Evolutionary conservation across 2,113 vertebrate genomes (phyloP), one percentile per base, ranked within the genome.

Genomic region (Boulengeromyrus knoepffleri): DNA sequence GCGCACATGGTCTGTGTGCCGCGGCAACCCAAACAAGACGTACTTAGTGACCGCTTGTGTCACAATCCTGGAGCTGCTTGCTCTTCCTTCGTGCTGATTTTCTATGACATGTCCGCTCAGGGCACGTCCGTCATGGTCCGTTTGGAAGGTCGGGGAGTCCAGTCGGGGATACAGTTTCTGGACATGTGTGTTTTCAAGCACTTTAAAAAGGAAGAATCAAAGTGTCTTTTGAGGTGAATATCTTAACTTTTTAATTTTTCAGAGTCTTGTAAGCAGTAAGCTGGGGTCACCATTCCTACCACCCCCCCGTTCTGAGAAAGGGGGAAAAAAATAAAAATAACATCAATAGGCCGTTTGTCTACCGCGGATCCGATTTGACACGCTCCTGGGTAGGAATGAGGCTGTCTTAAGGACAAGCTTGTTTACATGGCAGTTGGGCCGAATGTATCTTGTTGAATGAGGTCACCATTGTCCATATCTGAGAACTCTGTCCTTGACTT

Each of bases 11-110:
- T 90, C 93, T 92, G 92, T 93, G 93, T 95, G 95, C 94, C 92
- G 92, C 95, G 94, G 93, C 94, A 94, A 94, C 94, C 92, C 92
- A 95, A 96, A 95, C 95, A 95, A 96, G 94, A 92, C 94, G 93
- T 93, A 94, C 92, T 94, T 91, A 94, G 91, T 93, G 92, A 91
- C 89, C 89, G 21, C 87, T 50, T 4, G 91, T 93, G 91, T 93
- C 93, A 92, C 80, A 90, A 92, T 91, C 70, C 85, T 21, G 1
- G 15, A 13, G 49, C 86, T 92, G 46, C 88, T 66, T 77, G 87
- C 62, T 39, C 66, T 49, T 52, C 58, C 6, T 52, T 88, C 92
- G 92, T 88, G 19, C 36, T 17, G 39, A 17, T 88, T 2, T 62
- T 46, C 53, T n/a, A 3, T 62, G 27, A 42, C 53, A 5, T n/a